phyloP scores from a whole-genome alignment of 2,888 invertebrate genomes.

The Thysanoteuthis rhombus region DNA sequence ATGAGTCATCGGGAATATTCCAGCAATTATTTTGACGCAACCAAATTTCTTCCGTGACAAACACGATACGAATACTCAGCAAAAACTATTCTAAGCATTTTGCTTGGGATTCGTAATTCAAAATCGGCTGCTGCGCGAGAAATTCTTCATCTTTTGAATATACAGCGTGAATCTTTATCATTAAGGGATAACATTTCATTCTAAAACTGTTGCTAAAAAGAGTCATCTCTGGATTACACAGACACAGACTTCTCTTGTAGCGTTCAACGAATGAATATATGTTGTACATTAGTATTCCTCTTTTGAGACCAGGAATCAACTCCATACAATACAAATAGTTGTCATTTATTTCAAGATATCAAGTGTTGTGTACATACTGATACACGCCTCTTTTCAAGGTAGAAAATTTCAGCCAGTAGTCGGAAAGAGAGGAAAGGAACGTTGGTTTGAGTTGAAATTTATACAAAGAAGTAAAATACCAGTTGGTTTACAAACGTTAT shows the following conservation, averaged over 20 bases:
- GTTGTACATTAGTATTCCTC: not conserved
- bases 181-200: too few relatives aligned
- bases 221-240: not conserved
- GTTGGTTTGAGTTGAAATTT: too few relatives aligned
- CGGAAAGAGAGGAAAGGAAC: too few relatives aligned
- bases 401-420: too few relatives aligned
- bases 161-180: too few relatives aligned
- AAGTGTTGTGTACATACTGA: too few relatives aligned
- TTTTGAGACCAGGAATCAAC: not conserved
- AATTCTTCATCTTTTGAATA: not conserved
- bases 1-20: not conserved
- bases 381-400: too few relatives aligned
- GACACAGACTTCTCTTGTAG: too few relatives aligned
- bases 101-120: not conserved
- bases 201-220: not conserved
- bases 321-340: not conserved
- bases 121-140: not conserved
- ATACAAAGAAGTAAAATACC: too few relatives aligned
- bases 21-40: not conserved
- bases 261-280: not conserved
- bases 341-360: not conserved
- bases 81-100: not conserved
- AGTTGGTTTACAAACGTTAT: too few relatives aligned
- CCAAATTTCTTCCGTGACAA: not conserved
- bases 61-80: not conserved